Base-by-base conservation (phyloP, 1,140 invertebrate genomes). In the Adelges cooleyi region DNA sequence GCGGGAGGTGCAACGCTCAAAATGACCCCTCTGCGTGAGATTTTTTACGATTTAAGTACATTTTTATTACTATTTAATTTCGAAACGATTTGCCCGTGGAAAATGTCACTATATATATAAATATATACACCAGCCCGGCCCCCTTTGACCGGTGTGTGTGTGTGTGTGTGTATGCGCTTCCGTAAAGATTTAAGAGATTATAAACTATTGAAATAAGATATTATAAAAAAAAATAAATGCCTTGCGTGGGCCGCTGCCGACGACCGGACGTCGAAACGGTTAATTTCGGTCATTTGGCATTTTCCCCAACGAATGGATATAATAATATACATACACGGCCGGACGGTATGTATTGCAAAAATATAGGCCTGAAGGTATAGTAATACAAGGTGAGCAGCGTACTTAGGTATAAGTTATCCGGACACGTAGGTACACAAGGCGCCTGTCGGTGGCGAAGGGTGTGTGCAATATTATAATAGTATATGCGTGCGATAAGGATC, bases 181-280 rank as follows among this genome's bases (percentile, higher is more conserved):
- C n/a, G 40, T 44, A 62, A 56, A 62, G 42, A 48, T 48, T 62
- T 62, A 48, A 62, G 42, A 62, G 56, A 62, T 62, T 59, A 59
- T 59, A n/a, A n/a, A n/a, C n/a, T 59, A 59, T 59, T 62, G 56
- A 62, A 62, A 62, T 48, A 46, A 33, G 56, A 62, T 13, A 13
- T 15, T 20, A 22, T 48, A 22, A 10, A 20, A 17, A 1, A 22
- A 11, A 22, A 48, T 22, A 48, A 62, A 48, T 23, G 54, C 25
- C 25, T 62, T 17, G 56, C 42, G 42, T 48, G 42, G 56, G 56
- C 6, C 53, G 18, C 22, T 38, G 23, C 9, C 40, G 40, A 20
- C 54, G 54, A 42, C 54, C 54, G 40, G 54, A 59, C 54, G 40
- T 29, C 9, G 17, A 42, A 59, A 59, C 23, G 54, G 40, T 38